These are phyloP conservation scores for Oncorhynchus kisutch DNA, from an alignment of 2,113 vertebrate species.

Conservation along the genomic window DNA sequence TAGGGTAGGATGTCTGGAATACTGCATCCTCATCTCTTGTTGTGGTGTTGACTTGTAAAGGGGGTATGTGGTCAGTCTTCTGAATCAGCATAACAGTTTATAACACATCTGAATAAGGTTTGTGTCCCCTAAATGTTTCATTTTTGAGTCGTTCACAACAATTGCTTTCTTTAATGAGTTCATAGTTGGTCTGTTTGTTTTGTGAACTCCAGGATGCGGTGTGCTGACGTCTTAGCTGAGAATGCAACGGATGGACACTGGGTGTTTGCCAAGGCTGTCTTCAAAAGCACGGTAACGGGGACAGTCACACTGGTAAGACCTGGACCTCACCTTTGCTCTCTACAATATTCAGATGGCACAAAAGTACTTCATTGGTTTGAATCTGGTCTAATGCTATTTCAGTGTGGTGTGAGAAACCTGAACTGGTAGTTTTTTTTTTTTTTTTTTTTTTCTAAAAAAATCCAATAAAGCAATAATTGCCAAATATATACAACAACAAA, in stretches of 20 bases:
- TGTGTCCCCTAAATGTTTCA: too few relatives aligned
- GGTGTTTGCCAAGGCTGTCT: constrained; percentile 61
- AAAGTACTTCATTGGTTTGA: too few relatives aligned
- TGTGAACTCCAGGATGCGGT: constrained; percentile 64
- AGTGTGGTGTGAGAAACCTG: too few relatives aligned
- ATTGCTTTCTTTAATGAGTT: background rate
- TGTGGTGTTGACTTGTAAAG: too few relatives aligned
- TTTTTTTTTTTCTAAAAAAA: too few relatives aligned
- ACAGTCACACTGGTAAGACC: constrained; percentile 67
- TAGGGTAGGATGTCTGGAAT: constrained; percentile 17
- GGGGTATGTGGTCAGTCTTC: too few relatives aligned
- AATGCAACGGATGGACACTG: constrained; percentile 54
- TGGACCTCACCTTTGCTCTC: background rate
- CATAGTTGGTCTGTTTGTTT: background rate
- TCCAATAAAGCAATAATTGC: too few relatives aligned
- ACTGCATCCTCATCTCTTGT: background rate
- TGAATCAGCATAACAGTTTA: too few relatives aligned
- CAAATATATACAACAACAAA: background rate
- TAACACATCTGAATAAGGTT: too few relatives aligned
- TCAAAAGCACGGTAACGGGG: constrained; percentile 59
- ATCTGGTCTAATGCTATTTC: too few relatives aligned
- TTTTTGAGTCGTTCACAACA: too few relatives aligned
- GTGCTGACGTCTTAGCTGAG: constrained; percentile 58
- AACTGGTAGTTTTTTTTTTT: too few relatives aligned
- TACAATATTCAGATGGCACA: background rate